Percentiles rank a stretch among this genome's conserved stretches.
These are phyloP conservation scores for Sturmia bella DNA, from an alignment of 2,888 invertebrate genomes.

Conservation along the genomic window DNA sequence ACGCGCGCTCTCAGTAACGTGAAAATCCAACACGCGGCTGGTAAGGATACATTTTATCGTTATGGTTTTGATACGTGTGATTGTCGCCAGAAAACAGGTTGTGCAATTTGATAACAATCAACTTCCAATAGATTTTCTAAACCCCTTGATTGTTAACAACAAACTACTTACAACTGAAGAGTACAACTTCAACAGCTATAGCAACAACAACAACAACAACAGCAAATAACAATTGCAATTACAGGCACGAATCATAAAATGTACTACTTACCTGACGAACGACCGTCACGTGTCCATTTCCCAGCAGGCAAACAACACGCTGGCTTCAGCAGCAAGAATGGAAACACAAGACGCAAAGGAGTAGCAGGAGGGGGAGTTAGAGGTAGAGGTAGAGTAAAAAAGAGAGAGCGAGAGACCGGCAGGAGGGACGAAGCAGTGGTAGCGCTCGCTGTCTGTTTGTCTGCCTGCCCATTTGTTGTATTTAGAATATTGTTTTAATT, in stretches of 20 bases:
- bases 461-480: background rate
- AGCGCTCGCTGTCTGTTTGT: no score
- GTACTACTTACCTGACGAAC: conserved; percentile 79
- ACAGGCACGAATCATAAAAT: conserved; percentile 80
- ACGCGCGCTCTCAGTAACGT: conserved; percentile 19
- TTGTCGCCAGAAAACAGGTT: conserved; percentile 76
- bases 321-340: conserved; percentile 61
- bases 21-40: no score
- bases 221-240: conserved; percentile 77
- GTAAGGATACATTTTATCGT: conserved; percentile 49
- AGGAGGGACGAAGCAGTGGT: background rate
- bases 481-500: conserved; percentile 58
- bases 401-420: background rate
- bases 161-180: conserved; percentile 44
- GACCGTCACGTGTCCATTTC: conserved; percentile 81
- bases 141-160: conserved; percentile 67
- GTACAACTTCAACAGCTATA: conserved; percentile 69
- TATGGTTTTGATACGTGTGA: conserved; percentile 56
- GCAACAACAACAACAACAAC: conserved; percentile 65
- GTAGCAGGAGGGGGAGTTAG: background rate
- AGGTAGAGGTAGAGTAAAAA: no score
- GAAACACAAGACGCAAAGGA: conserved; percentile 17
- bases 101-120: conserved; percentile 80
- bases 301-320: conserved; percentile 80
- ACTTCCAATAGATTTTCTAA: conserved; percentile 74